A percentile compares a stretch with the other conserved stretches of the same genome.
Conservation (phyloP, 2,797 vertebrate species). For the Coregonus ussuriensis region DNA sequence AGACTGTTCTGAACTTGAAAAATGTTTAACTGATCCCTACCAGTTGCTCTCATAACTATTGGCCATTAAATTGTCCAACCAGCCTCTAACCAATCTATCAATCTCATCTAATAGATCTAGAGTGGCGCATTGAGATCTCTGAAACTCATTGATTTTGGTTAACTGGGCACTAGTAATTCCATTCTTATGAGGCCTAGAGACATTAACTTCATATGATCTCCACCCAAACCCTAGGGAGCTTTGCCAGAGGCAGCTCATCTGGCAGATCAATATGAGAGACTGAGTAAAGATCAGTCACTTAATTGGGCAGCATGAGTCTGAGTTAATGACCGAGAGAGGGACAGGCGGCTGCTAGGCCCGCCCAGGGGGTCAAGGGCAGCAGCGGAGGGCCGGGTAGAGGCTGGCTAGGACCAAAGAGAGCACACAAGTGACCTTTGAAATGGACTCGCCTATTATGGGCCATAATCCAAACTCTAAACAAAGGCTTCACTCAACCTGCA, state of each 20-base stretch:
- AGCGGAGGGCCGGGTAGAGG: slow-evolving; percentile 19
- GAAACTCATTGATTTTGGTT: slow-evolving; percentile 18
- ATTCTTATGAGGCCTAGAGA: slow-evolving; percentile 15
- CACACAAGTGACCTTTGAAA: slow-evolving; percentile 27
- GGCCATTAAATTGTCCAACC: neutral
- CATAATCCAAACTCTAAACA: slow-evolving; percentile 17
- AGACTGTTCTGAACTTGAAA: neutral
- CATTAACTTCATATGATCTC: slow-evolving; percentile 38
- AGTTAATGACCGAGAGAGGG: slow-evolving; percentile 51
- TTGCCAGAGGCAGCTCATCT: slow-evolving; percentile 36
- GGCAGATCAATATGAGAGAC: slow-evolving; percentile 59
- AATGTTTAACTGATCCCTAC: neutral
- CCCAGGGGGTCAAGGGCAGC: slow-evolving; percentile 49
- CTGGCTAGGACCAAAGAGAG: slow-evolving; percentile 27
- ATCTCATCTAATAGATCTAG: slow-evolving; percentile 21
- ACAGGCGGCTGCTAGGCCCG: neutral
- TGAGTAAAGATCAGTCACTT: slow-evolving; percentile 65
- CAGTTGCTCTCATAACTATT: neutral
- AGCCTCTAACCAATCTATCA: neutral
- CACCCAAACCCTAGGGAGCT: slow-evolving; percentile 37
- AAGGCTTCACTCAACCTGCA: slow-evolving; percentile 15
- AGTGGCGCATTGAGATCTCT: slow-evolving; percentile 13
- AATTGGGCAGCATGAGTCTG: slow-evolving; percentile 59
- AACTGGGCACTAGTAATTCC: slow-evolving; percentile 21
- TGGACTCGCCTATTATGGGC: slow-evolving; percentile 5